phyloP scores from a whole-genome alignment of 2,888 invertebrate genomes.

The Bugulina stolonifera region DNA sequence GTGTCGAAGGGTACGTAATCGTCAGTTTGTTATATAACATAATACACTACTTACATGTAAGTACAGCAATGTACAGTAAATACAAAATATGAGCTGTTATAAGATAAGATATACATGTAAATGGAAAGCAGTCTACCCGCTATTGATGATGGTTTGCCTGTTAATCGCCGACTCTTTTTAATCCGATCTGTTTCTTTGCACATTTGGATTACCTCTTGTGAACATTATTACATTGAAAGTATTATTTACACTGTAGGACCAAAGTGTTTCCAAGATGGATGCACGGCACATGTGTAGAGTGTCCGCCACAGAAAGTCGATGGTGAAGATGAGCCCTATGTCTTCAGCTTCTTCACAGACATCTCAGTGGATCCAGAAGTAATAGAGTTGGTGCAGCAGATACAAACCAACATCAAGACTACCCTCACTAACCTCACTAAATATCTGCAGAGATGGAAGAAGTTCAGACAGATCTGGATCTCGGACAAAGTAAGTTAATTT shows the following conservation, averaged over 20 bases:
- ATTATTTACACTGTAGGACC: conserved; percentile 58
- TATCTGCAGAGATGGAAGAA: conserved; percentile 59
- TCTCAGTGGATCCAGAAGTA: conserved; percentile 66
- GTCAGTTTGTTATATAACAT: too few species aligned
- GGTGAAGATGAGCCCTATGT: conserved; percentile 61
- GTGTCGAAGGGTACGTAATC: conserved; percentile 64
- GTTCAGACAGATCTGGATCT: conserved; percentile 50
- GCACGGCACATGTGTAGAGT: conserved; percentile 71
- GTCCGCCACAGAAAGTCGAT: conserved; percentile 61
- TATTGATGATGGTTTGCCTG: too few species aligned
- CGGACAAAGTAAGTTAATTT: conserved; percentile 50
- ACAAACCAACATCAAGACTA: conserved; percentile 63
- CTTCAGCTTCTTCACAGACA: conserved; percentile 75
- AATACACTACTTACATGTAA: too few species aligned
- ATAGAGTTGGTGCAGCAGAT: conserved; percentile 64
- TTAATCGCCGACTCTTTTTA: too few species aligned
- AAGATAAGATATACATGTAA: too few species aligned
- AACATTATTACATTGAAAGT: too few species aligned
- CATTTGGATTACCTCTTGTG: too few species aligned
- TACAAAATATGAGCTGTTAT: too few species aligned
- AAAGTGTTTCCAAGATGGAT: conserved; percentile 79
- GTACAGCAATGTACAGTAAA: too few species aligned
- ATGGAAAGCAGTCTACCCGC: too few species aligned
- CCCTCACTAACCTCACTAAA: conserved; percentile 63
- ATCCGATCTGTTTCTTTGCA: too few species aligned